A percentile compares a stretch with the other conserved stretches of the same genome.
Evolutionary conservation across 2,113 vertebrate species (phyloP).

Genomic region (Pachyramphus minor): DNA sequence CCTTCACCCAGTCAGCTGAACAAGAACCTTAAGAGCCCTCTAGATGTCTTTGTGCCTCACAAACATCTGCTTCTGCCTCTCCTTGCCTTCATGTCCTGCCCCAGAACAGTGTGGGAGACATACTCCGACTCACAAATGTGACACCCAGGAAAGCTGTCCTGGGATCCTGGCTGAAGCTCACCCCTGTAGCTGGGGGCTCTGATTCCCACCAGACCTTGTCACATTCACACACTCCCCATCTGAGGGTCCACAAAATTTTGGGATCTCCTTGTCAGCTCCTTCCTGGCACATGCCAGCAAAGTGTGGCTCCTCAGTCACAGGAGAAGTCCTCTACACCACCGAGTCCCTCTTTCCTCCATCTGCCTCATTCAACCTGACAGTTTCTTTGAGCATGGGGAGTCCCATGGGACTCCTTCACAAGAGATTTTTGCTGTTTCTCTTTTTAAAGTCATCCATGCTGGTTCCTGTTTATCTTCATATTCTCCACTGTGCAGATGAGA

Average conservation of each 20-base stretch:
- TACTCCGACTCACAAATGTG: fast-evolving
- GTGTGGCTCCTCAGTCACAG: background rate
- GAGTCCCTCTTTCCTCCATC: background rate
- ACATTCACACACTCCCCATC: background rate
- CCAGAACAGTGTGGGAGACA: background rate
- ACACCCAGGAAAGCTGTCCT: background rate
- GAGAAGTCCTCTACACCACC: background rate
- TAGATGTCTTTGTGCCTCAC: fast-evolving
- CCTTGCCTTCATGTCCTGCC: background rate
- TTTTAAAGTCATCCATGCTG: background rate
- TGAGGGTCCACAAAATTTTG: background rate
- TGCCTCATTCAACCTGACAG: background rate
- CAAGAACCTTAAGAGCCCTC: background rate
- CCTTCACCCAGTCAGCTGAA: background rate
- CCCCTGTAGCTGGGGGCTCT: fast-evolving
- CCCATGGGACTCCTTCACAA: background rate
- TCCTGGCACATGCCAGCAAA: background rate
- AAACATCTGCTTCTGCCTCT: background rate
- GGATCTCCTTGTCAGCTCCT: background rate
- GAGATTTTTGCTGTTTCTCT: background rate
- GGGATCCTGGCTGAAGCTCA: background rate
- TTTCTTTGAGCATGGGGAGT: background rate
- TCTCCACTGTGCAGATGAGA: background rate
- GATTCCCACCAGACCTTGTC: background rate
- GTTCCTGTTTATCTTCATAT: background rate